These are phyloP conservation scores for Halcyon senegalensis DNA, from an alignment of 2,113 vertebrate species.

Conservation along the genomic window DNA sequence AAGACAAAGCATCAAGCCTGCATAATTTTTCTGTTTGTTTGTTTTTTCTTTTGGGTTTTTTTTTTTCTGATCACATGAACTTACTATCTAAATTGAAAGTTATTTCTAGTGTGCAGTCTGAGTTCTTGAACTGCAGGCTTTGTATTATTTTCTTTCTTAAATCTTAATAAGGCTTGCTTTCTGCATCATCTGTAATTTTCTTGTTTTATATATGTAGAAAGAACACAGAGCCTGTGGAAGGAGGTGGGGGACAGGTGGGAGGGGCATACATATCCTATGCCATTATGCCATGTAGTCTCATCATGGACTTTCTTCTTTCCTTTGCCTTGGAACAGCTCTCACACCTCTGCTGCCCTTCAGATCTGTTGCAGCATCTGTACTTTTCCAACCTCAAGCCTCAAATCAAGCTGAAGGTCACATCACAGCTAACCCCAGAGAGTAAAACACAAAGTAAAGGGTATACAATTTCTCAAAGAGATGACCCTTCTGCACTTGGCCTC, in stretches of 20 bases:
- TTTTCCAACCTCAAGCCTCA: slow-evolving; percentile 49
- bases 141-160: slow-evolving; percentile 13
- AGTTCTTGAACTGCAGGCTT: neutral
- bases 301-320: slow-evolving; percentile 52
- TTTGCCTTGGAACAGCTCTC: slow-evolving; percentile 71
- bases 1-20: neutral
- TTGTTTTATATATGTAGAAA: slow-evolving; percentile 40
- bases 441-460: neutral
- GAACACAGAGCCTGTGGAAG: slow-evolving; percentile 54
- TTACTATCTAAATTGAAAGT: slow-evolving; percentile 49
- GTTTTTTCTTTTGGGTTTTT: too few relatives aligned
- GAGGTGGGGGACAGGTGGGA: neutral
- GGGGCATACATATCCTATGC: slow-evolving; percentile 23
- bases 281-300: slow-evolving; percentile 63
- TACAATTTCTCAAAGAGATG: slow-evolving; percentile 60
- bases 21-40: neutral
- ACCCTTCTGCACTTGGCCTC: slow-evolving; percentile 39
- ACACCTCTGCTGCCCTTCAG: slow-evolving; percentile 68
- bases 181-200: slow-evolving; percentile 34
- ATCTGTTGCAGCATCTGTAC: slow-evolving; percentile 63
- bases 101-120: neutral
- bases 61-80: slow-evolving; percentile 18
- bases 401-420: slow-evolving; percentile 58
- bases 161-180: slow-evolving; percentile 45
- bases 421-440: slow-evolving; percentile 43